Evolutionary conservation across 2,888 invertebrate species (phyloP).

Genomic region (Phyto melanocephala): DNA sequence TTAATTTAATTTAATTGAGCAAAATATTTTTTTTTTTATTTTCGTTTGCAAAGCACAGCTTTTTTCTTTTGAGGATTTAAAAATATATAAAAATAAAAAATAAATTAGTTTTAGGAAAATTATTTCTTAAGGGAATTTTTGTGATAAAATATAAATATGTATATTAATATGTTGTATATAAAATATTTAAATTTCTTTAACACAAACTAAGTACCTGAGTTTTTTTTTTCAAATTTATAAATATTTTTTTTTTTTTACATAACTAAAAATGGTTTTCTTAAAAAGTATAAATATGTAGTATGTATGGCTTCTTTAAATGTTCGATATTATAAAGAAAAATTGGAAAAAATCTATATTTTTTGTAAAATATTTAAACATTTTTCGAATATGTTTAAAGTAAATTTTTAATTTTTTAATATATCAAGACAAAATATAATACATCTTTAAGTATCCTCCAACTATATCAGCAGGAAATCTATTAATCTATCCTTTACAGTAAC

Average conservation of each 20-base stretch:
- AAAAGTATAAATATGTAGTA: conserved; percentile 54
- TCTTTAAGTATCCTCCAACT: no score
- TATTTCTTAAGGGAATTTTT: conserved; percentile 43
- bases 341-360: conserved; percentile 14
- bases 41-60: conserved; percentile 37
- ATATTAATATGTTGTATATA: conserved; percentile 30
- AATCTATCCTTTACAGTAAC: no score
- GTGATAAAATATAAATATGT: conserved; percentile 36
- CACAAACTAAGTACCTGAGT: conserved; percentile 79
- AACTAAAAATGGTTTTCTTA: conserved; percentile 39
- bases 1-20: no score
- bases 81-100: conserved; percentile 17
- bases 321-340: conserved; percentile 42
- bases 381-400: conserved; percentile 35
- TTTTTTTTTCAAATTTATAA: conserved; percentile 62
- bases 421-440: conserved; percentile 12
- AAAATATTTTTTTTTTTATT: no score
- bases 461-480: no score
- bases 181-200: conserved; percentile 56
- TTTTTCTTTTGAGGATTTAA: conserved; percentile 30
- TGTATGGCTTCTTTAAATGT: conserved; percentile 65
- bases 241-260: conserved; percentile 30
- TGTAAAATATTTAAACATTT: conserved; percentile 7
- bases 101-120: conserved; percentile 39
- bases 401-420: conserved; percentile 49